phyloP scores from a whole-genome alignment of 2,888 invertebrate genomes.

The Agriotes lineatus region DNA sequence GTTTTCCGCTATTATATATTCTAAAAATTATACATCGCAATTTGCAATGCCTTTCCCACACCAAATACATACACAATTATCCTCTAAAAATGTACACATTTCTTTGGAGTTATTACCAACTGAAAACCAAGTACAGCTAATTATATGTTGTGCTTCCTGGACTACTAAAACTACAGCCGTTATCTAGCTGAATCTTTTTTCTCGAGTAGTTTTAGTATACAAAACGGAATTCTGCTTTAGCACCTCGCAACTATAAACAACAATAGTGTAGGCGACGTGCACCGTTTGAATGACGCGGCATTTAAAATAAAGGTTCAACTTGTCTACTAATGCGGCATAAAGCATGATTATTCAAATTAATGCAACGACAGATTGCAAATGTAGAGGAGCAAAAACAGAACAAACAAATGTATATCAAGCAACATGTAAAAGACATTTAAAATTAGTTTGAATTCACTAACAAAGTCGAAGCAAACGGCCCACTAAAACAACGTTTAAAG shows the following conservation, averaged over 20 bases:
- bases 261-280: background rate
- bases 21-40: no score
- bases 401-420: no score
- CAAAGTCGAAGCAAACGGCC: no score
- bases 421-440: no score
- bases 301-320: background rate
- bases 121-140: background rate
- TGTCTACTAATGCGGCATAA: background rate
- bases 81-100: background rate
- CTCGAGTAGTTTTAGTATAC: background rate
- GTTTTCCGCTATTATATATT: no score
- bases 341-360: conserved; percentile 5
- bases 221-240: background rate
- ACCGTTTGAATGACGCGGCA: conserved; percentile 13
- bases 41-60: no score
- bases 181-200: conserved; percentile 7
- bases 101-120: background rate
- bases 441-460: no score
- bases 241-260: background rate
- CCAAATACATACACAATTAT: no score
- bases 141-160: conserved; percentile 9
- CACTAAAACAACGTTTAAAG: no score
- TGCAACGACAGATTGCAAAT: conserved; percentile 2
- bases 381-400: no score
- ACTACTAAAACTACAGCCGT: background rate